Percentiles rank a stretch among this genome's conserved stretches.
Evolutionary conservation across 2,888 invertebrate genomes (phyloP).

Genomic region (Strigamia maritima): DNA sequence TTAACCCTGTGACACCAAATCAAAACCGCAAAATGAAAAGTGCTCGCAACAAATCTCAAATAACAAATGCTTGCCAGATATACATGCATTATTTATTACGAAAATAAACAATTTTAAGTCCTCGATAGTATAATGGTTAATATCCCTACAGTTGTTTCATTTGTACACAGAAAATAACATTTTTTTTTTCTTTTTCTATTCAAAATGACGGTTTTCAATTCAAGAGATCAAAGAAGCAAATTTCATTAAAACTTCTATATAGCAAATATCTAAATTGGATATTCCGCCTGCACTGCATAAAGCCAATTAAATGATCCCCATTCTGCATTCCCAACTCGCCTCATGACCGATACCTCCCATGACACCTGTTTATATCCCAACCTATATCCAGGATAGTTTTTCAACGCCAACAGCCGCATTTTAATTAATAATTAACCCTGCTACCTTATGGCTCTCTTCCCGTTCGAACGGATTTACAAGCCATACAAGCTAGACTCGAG

Average conservation of each 20-base stretch:
- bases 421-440: constrained; percentile 13
- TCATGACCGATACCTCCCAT: neutral
- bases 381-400: neutral
- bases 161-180: too few relatives aligned
- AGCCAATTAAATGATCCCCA: neutral
- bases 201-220: too few relatives aligned
- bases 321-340: neutral
- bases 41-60: neutral
- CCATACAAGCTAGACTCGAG: neutral
- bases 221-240: too few relatives aligned
- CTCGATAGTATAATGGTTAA: too few relatives aligned
- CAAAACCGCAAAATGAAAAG: neutral
- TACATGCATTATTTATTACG: neutral
- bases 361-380: neutral
- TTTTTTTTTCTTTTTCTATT: too few relatives aligned
- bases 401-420: neutral
- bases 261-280: too few relatives aligned
- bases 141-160: too few relatives aligned
- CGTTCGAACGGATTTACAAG: neutral
- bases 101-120: neutral
- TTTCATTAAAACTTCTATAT: neutral
- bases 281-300: neutral
- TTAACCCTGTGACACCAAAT: neutral
- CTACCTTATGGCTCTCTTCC: neutral
- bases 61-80: neutral